Base-by-base conservation (phyloP, 2,113 vertebrate species). In the Tenrec ecaudatus region DNA sequence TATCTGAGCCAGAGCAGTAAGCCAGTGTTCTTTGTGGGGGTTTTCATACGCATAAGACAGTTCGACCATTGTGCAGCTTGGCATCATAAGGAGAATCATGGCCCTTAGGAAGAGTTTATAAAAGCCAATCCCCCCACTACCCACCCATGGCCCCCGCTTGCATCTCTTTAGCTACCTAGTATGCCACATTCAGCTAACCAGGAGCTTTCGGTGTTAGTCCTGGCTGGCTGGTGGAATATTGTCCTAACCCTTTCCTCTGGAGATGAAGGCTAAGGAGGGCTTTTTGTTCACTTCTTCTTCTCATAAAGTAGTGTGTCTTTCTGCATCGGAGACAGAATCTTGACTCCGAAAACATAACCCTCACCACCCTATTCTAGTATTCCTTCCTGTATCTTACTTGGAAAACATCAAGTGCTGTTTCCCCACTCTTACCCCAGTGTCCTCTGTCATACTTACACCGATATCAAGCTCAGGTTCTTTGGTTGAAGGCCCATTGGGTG, bases 401-500 rank as follows among this genome's bases (percentile, higher is more conserved):
- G 88, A 92, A 95, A 94, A 43, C 47, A 69, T 96, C 91, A 66
- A 92, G 57, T 57, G 93, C 77, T 40, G 38, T 91, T 94, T 95
- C 90, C 86, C 85, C 82, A 92, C 78, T 96, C 85, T 78, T 47
- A 29, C 88, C 75, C 40, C 86, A 85, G 31, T 82, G 43, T 86
- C 82, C 91, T 96, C 93, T 92, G 88, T 47, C 53, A 93, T 58
- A 31, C 57, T 86, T 57, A 16, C 2, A 53, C 2, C 92, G 40
- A 36, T 85, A 92, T 89, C 71, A 94, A 96, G 86, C 75, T 89
- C 82, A 84, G 91, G 86, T 78, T 87, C 93, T 93, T 97, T 97
- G 95, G 90, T 88, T 9, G 73, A 69, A 91, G 77, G 81, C 60
- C 94, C 96, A 94, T 86, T 88, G 86, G 82, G 93, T 90, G 95